Conservation (phyloP, 2,797 vertebrate species). For the Podarcis lilfordi region DNA sequence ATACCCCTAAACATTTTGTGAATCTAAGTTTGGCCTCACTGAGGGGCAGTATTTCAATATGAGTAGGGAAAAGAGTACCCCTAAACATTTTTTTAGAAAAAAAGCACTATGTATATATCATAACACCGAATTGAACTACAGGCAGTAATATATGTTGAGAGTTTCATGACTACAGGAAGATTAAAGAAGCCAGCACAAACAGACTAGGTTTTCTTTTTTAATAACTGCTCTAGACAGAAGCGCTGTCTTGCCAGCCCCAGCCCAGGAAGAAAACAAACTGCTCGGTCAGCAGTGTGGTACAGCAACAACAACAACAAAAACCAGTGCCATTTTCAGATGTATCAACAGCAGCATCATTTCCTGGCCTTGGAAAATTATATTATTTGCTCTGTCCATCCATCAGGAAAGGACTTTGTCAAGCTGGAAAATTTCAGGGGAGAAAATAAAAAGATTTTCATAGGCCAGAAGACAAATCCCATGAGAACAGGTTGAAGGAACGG, state of each 20-base stretch:
- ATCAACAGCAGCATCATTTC: background rate
- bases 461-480: background rate
- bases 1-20: no score
- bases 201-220: background rate
- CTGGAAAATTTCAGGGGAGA: constrained; percentile 2
- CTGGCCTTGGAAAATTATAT: background rate
- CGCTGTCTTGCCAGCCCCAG: background rate
- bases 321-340: background rate
- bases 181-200: background rate
- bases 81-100: no score
- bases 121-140: background rate
- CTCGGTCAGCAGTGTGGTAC: background rate
- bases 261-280: background rate
- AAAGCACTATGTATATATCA: background rate
- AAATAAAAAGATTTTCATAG: background rate
- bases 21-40: no score
- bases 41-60: no score
- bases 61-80: no score
- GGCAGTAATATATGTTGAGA: background rate
- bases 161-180: background rate
- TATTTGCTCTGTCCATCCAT: background rate
- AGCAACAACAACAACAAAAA: background rate
- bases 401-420: background rate
- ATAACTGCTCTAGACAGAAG: background rate
- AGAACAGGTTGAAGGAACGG: background rate